Evolutionary conservation across 2,888 invertebrate species (phyloP).

Genomic region (Holacanthella duospinosa): DNA sequence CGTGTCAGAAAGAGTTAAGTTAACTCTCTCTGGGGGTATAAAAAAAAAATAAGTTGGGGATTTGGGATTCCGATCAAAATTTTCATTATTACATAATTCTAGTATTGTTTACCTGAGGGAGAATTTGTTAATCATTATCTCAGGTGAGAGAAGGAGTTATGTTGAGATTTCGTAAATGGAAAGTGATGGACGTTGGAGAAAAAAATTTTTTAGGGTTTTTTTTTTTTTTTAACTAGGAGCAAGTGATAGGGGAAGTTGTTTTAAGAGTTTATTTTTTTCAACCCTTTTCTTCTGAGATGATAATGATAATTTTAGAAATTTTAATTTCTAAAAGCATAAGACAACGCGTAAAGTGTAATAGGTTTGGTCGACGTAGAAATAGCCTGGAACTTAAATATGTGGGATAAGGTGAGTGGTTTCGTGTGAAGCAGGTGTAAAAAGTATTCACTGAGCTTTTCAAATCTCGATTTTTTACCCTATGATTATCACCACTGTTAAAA

Average conservation of each 20-base stretch:
- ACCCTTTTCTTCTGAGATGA: neutral
- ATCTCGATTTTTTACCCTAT: neutral
- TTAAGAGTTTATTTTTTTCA: neutral
- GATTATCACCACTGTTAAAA: neutral
- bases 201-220: neutral
- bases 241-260: neutral
- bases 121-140: too few species aligned
- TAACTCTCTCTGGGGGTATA: too few species aligned
- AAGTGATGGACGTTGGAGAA: neutral
- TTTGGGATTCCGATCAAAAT: too few species aligned
- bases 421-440: conserved; percentile 3
- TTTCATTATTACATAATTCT: too few species aligned
- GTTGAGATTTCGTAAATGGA: neutral
- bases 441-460: neutral
- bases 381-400: too few species aligned
- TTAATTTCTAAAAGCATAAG: too few species aligned
- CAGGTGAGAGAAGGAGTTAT: neutral
- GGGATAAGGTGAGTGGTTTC: neutral
- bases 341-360: too few species aligned
- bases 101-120: too few species aligned
- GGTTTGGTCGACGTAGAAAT: too few species aligned
- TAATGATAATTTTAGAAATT: too few species aligned
- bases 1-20: too few species aligned
- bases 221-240: neutral
- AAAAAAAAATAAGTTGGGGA: too few species aligned